Conservation (phyloP, 1,140 invertebrate species). For the Macrotrachela quadricornifera region DNA sequence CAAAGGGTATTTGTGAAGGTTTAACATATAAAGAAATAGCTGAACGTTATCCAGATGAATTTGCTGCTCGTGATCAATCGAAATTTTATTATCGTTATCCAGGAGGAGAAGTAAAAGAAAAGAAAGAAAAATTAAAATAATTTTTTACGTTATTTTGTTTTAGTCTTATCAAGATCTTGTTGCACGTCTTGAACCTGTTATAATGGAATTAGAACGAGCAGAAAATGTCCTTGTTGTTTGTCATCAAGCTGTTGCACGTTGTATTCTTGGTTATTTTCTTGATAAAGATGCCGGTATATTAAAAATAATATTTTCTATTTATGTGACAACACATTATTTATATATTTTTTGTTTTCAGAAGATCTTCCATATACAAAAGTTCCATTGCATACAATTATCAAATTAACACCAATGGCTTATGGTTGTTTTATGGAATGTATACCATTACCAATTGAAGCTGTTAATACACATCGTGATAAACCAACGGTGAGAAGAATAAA, state of each 20-base stretch:
- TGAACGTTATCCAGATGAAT: slow-evolving; percentile 78
- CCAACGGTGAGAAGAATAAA: slow-evolving; percentile 5
- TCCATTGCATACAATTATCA: slow-evolving; percentile 87
- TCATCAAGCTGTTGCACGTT: slow-evolving; percentile 79
- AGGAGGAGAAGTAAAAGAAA: slow-evolving; percentile 4
- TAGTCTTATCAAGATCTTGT: slow-evolving; percentile 83
- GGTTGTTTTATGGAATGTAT: slow-evolving; percentile 81
- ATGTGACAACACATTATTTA: neutral
- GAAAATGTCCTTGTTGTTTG: slow-evolving; percentile 92
- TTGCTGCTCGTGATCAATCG: slow-evolving; percentile 75
- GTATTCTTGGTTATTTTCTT: no score
- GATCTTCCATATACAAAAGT: slow-evolving; percentile 79
- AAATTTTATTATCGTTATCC: slow-evolving; percentile 69
- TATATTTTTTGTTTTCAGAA: slow-evolving; percentile 42
- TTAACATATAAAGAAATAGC: slow-evolving; percentile 98
- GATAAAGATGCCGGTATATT: neutral
- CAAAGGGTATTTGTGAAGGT: slow-evolving; percentile 76
- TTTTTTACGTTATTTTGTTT: neutral
- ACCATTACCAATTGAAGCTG: slow-evolving; percentile 63
- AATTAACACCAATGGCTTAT: slow-evolving; percentile 87
- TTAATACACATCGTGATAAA: slow-evolving; percentile 45
- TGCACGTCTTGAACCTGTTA: slow-evolving; percentile 78
- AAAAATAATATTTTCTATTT: neutral
- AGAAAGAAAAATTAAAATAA: neutral
- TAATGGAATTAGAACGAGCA: slow-evolving; percentile 94